phyloP scores from a whole-genome alignment of 2,888 invertebrate genomes.

The Microplitis manilae region DNA sequence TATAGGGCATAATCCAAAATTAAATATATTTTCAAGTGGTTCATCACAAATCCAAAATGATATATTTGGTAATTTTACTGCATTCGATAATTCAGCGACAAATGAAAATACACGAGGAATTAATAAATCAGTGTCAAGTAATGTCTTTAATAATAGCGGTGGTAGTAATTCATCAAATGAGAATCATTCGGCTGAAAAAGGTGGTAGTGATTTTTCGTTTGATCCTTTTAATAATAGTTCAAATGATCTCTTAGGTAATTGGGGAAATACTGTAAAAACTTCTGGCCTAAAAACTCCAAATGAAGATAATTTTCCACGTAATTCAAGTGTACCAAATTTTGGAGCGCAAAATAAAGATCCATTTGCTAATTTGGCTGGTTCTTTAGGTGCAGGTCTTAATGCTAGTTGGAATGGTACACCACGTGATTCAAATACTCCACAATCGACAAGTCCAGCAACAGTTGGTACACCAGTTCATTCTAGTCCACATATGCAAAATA shows the following conservation, averaged over 20 bases:
- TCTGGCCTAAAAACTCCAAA: constrained; percentile 47
- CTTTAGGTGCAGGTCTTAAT: constrained; percentile 65
- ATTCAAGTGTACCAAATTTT: constrained; percentile 74
- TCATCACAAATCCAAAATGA: constrained; percentile 61
- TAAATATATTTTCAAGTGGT: constrained; percentile 66
- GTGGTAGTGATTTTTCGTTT: constrained; percentile 59
- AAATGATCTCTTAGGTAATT: constrained; percentile 75
- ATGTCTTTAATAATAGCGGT: constrained; percentile 48
- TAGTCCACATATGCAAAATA: constrained; percentile 67
- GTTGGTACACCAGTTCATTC: constrained; percentile 72
- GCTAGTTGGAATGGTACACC: constrained; percentile 70
- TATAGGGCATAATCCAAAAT: constrained; percentile 51
- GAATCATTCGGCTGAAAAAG: constrained; percentile 41
- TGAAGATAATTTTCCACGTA: constrained; percentile 69
- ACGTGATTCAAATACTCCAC: constrained; percentile 67
- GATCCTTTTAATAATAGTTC: constrained; percentile 58
- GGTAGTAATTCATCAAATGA: constrained; percentile 57
- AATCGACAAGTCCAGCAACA: constrained; percentile 67
- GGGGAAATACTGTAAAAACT: constrained; percentile 60
- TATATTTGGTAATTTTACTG: constrained; percentile 64
- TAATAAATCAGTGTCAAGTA: constrained; percentile 27
- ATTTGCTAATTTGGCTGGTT: constrained; percentile 79
- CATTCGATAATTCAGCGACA: constrained; percentile 56
- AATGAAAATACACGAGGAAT: constrained; percentile 43
- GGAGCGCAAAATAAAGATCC: constrained; percentile 77